These are phyloP conservation scores for Cyanocitta stelleri DNA, from an alignment of 2,113 vertebrate genomes.

Conservation along the genomic window DNA sequence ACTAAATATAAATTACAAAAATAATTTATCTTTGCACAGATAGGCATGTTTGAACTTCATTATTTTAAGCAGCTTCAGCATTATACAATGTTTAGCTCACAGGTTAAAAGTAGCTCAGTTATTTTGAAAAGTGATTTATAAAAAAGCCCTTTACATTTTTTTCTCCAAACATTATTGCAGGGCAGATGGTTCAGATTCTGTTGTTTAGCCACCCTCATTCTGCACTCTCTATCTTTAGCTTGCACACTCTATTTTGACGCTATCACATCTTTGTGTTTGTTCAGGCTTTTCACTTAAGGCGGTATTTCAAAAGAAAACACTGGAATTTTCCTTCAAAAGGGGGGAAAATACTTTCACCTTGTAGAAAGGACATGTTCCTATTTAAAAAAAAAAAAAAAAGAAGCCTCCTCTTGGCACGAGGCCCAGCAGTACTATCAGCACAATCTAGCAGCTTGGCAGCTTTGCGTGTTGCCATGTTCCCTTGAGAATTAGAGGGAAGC, in stretches of 20 bases:
- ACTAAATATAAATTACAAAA: conserved; percentile 56
- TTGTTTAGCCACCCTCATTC: conserved; percentile 45
- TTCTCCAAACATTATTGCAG: conserved; percentile 37
- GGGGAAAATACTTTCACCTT: conserved; percentile 60
- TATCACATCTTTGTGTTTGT: conserved; percentile 59
- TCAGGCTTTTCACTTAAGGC: conserved; percentile 65
- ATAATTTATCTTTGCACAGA: conserved; percentile 32
- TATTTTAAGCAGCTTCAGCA: conserved; percentile 47
- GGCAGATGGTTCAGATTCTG: conserved; percentile 51
- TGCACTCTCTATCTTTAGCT: conserved; percentile 46
- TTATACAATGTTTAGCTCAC: conserved; percentile 53
- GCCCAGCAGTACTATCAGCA: conserved; percentile 59
- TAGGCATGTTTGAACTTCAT: conserved; percentile 37
- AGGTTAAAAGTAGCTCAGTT: conserved; percentile 50
- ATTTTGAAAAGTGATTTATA: conserved; percentile 50
- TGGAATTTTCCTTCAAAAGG: conserved; percentile 64
- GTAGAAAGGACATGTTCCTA: conserved; percentile 64
- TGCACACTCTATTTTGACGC: conserved; percentile 29
- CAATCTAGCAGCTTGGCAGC: conserved; percentile 60
- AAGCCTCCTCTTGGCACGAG: conserved; percentile 43
- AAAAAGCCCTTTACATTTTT: conserved; percentile 18
- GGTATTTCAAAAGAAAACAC: conserved; percentile 62
- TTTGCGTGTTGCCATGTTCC: conserved; percentile 57
- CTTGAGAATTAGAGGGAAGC: conserved; percentile 61
- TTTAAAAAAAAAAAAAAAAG: background rate